phyloP scores from a whole-genome alignment of 1,140 invertebrate species.

The Zaprionus inermis region DNA sequence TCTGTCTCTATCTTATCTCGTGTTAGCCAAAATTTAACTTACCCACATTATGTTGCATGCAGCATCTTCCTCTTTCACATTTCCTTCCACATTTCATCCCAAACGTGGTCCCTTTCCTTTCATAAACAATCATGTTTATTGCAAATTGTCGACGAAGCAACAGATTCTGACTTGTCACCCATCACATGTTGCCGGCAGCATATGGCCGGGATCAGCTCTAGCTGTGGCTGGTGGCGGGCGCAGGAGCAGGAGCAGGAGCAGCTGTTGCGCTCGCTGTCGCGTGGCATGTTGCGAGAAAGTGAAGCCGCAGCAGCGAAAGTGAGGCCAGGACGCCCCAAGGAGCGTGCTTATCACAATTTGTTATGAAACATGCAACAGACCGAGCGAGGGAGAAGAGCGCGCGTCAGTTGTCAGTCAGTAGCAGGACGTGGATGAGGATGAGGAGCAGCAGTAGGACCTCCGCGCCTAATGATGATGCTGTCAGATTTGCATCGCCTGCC shows the following conservation, averaged over 20 bases:
- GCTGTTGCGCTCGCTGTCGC: conserved; percentile 57
- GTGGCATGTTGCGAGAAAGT: conserved; percentile 58
- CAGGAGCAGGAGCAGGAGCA: conserved; percentile 24
- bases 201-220: conserved; percentile 46
- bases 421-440: not conserved
- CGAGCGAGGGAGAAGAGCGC: not conserved
- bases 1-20: not conserved
- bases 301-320: conserved; percentile 57
- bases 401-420: conserved; percentile 73
- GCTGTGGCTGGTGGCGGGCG: conserved; percentile 1
- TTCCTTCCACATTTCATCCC: not conserved
- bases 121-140: conserved; percentile 77
- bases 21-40: conserved; percentile 7
- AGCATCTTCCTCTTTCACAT: not conserved
- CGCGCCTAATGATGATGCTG: conserved; percentile 71
- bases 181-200: conserved; percentile 62
- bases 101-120: conserved; percentile 15
- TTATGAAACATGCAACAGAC: conserved; percentile 38
- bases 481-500: conserved; percentile 65
- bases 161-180: conserved; percentile 52
- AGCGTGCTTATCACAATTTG: conserved; percentile 68
- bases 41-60: conserved; percentile 4
- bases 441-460: conserved; percentile 10
- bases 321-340: conserved; percentile 66
- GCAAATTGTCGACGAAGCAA: conserved; percentile 64